phyloP scores from a whole-genome alignment of 2,888 invertebrate species.

The Frankliniella fusca region DNA sequence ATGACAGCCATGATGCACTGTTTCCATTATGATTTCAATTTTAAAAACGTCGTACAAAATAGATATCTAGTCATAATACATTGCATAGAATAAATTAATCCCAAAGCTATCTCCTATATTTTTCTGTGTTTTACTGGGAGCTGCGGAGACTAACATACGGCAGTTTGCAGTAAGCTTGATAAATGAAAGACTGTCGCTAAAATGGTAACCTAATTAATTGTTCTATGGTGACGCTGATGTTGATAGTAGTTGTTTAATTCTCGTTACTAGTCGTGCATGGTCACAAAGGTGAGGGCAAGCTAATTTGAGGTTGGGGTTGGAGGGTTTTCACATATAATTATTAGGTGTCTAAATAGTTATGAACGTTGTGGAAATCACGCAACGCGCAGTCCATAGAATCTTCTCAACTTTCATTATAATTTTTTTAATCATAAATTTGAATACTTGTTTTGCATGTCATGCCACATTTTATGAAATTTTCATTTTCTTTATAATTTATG shows the following conservation, averaged over 20 bases:
- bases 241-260: neutral
- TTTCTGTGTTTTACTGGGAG: slow-evolving; percentile 3
- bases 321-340: too few species aligned
- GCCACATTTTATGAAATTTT: neutral
- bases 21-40: too few species aligned
- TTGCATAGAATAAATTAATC: neutral
- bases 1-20: too few species aligned
- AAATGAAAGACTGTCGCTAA: slow-evolving; percentile 6
- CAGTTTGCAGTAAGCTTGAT: neutral
- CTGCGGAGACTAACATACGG: neutral
- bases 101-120: slow-evolving; percentile 6
- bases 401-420: neutral
- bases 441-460: too few species aligned
- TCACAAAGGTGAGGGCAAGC: too few species aligned
- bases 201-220: neutral
- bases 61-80: neutral
- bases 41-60: too few species aligned
- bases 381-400: too few species aligned
- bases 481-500: neutral
- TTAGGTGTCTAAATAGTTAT: too few species aligned
- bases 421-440: neutral
- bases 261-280: too few species aligned
- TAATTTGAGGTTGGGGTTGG: too few species aligned
- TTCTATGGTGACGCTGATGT: neutral
- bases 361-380: too few species aligned